Evolutionary conservation across 2,888 invertebrate genomes (phyloP), one percentile per base, ranked within the genome.

Genomic region (Ptilodon capucinus): DNA sequence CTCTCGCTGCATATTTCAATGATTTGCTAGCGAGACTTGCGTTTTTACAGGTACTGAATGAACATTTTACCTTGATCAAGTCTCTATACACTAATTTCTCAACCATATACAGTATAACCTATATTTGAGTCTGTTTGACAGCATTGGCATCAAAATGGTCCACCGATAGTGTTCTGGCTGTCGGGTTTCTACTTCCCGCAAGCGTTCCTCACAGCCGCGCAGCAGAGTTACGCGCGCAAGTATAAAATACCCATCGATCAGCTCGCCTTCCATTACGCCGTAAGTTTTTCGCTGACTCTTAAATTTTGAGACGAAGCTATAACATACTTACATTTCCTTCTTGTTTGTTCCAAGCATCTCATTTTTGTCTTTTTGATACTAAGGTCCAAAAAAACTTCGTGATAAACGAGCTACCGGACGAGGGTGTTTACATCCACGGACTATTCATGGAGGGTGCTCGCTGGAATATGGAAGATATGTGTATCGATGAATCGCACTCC

Each of bases 111-210:
- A 8, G 23, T 7, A 8, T 23, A 9, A 23, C 23, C 23, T 8
- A 0, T 7, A 25, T 25, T 28, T n/a, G n/a, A 8, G 23, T 4
- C 2, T 46, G 34, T 42, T 21, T 44, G 7, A 30, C 71, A 95
- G 95, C 92, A 93, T 71, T 98, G 98, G 98, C 96, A 93, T 74
- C 93, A 95, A 17, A 74, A 93, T 46, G 97, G 97, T 0, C 95
- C 97, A 4, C 98, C 98, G 0, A 57, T 90, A 0, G 93, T 95
- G 36, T 98, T 95, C 84, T 98, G 98, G 98, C 77, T 98, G 28
- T 96, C 98, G 0, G 98, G 98, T 0, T 98, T 98, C 86, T 98
- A 95, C 90, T 98, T 98, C 82, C 98, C 98, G 0, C 98, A 98
- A 86, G 97, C 98, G 2, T 98, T 98, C 86, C 92, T 98, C 41